These are phyloP conservation scores for Prorops nasuta DNA, from an alignment of 1,140 invertebrate species.

Conservation along the genomic window DNA sequence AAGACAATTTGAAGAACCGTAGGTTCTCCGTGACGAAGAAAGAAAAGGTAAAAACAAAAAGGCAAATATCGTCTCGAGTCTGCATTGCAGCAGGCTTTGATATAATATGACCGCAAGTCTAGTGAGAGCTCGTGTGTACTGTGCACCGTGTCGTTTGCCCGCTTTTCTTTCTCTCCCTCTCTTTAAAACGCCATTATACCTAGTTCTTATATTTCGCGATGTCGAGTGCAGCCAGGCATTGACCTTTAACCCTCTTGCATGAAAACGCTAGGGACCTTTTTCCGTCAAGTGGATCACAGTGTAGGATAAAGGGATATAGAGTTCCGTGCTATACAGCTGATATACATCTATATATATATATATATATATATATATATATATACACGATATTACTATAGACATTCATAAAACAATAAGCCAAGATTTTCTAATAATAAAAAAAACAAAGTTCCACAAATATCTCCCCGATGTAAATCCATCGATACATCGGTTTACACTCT, in stretches of 20 bases:
- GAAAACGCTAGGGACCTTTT: conserved; percentile 37
- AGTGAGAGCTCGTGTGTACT: conserved; percentile 26
- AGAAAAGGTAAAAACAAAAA: background rate
- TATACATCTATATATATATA: no score
- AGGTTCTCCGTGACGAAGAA: no score
- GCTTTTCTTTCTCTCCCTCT: background rate
- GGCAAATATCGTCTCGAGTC: conserved; percentile 43
- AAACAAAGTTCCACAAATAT: no score
- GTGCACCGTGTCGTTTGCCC: background rate
- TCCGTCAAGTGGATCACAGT: conserved; percentile 33
- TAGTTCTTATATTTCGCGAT: conserved; percentile 42
- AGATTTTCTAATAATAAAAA: no score
- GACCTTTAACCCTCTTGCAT: conserved; percentile 38
- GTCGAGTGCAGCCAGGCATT: conserved; percentile 43
- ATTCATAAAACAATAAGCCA: no score
- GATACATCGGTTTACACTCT: no score
- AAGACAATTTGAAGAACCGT: no score
- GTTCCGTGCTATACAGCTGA: no score
- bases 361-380: no score
- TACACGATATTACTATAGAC: no score
- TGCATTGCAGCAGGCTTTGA: conserved; percentile 37
- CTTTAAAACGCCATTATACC: conserved; percentile 36
- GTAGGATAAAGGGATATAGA: conserved; percentile 14
- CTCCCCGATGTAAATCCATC: no score
- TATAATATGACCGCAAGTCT: conserved; percentile 41